phyloP scores from a whole-genome alignment of 2,888 invertebrate species.

The Lasiommata megera region DNA sequence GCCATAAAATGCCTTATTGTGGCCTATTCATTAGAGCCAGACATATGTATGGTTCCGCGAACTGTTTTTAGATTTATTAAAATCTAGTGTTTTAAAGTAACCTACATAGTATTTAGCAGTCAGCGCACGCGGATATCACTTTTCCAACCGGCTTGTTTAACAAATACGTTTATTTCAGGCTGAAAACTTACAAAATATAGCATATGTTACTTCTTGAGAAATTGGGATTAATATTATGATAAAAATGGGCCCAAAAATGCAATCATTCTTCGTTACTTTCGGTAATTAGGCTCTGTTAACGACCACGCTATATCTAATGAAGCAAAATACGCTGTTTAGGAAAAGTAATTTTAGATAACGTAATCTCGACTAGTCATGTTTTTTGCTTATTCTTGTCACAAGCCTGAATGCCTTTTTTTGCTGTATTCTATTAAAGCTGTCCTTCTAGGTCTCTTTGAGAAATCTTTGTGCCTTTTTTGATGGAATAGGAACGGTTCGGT shows the following conservation, averaged over 20 bases:
- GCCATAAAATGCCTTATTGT: no score
- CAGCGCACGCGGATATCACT: no score
- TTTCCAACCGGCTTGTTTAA: no score
- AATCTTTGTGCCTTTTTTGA: not conserved
- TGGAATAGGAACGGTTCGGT: not conserved
- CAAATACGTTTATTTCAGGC: no score
- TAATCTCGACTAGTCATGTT: conserved; percentile 9
- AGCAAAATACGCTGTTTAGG: conserved; percentile 2
- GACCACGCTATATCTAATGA: not conserved
- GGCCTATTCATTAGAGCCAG: no score
- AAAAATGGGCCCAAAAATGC: not conserved
- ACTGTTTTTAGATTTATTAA: no score
- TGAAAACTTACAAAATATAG: no score
- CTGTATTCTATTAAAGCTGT: conserved; percentile 12
- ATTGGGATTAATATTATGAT: no score
- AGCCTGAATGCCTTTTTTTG: conserved; percentile 11
- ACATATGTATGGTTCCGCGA: no score
- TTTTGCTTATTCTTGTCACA: conserved; percentile 16
- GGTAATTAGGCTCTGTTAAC: conserved; percentile 5
- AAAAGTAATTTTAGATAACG: conserved; percentile 14
- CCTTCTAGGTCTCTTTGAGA: not conserved
- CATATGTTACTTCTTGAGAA: no score
- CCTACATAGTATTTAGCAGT: no score
- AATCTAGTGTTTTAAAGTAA: no score
- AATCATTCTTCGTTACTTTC: not conserved